phyloP scores from a whole-genome alignment of 2,888 invertebrate genomes.

The Agelastica alni region DNA sequence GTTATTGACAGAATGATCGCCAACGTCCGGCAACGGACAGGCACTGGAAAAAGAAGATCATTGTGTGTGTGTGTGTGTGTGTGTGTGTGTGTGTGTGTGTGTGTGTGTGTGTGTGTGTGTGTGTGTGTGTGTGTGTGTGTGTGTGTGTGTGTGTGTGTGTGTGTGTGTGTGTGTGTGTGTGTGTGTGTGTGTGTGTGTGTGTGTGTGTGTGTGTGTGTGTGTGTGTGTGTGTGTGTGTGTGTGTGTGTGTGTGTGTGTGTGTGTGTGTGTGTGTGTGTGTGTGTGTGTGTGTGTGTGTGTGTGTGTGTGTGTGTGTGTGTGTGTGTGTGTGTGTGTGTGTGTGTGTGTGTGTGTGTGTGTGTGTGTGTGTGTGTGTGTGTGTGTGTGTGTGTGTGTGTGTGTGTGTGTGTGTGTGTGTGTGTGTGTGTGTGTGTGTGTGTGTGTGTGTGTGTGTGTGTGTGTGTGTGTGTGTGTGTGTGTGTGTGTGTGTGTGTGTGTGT shows the following conservation, averaged over 20 bases:
- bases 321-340: constrained; percentile 5
- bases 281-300: constrained; percentile 7
- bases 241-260: constrained; percentile 7
- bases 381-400: constrained; percentile 2
- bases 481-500: no score
- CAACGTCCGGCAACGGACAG: no score
- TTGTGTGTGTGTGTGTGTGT: constrained; percentile 6
- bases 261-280: constrained; percentile 7
- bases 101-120: constrained; percentile 6
- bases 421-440: no score
- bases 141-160: constrained; percentile 7
- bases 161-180: constrained; percentile 7
- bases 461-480: no score
- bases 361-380: constrained; percentile 3
- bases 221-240: constrained; percentile 6
- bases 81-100: constrained; percentile 5
- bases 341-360: constrained; percentile 6
- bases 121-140: constrained; percentile 7
- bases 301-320: constrained; percentile 7
- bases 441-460: no score
- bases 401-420: constrained; percentile 2
- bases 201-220: constrained; percentile 5
- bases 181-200: constrained; percentile 7
- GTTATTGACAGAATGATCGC: no score
- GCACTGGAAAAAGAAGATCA: constrained; percentile 5